Conservation (phyloP, 2,888 invertebrate species). For the Oxycera nigricornis region DNA sequence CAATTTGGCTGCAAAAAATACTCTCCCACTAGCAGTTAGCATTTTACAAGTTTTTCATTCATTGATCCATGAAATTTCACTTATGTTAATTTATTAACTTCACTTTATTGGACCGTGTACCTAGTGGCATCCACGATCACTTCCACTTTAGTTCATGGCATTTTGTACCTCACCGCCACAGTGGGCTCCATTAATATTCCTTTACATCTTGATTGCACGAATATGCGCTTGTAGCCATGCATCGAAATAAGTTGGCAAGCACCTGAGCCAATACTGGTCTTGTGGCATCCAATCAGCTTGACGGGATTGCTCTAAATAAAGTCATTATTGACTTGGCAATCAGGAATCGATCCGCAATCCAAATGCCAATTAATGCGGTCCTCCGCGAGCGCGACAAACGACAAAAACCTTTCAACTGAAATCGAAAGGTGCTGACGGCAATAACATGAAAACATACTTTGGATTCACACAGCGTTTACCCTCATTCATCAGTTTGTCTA, state of each 20-base stretch:
- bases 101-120: not conserved
- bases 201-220: slow-evolving; percentile 6
- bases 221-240: not conserved
- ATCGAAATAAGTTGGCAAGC: not conserved
- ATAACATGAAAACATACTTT: slow-evolving; percentile 40
- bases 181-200: not conserved
- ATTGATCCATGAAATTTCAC: not conserved
- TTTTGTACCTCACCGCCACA: not conserved
- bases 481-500: slow-evolving; percentile 44
- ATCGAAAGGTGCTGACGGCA: slow-evolving; percentile 30
- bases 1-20: no score
- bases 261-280: slow-evolving; percentile 5
- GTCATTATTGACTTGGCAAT: slow-evolving; percentile 13
- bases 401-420: slow-evolving; percentile 27
- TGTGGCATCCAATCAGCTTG: not conserved
- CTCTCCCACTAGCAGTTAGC: no score
- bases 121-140: not conserved
- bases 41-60: slow-evolving; percentile 14
- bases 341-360: not conserved
- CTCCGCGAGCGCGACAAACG: not conserved
- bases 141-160: not conserved
- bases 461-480: slow-evolving; percentile 45
- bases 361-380: slow-evolving; percentile 25
- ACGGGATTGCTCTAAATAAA: slow-evolving; percentile 17
- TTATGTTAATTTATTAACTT: slow-evolving; percentile 12